A percentile compares a stretch with the other conserved stretches of the same genome.
phyloP scores from a whole-genome alignment of 2,888 invertebrate genomes.

The Limnephilus lunatus region DNA sequence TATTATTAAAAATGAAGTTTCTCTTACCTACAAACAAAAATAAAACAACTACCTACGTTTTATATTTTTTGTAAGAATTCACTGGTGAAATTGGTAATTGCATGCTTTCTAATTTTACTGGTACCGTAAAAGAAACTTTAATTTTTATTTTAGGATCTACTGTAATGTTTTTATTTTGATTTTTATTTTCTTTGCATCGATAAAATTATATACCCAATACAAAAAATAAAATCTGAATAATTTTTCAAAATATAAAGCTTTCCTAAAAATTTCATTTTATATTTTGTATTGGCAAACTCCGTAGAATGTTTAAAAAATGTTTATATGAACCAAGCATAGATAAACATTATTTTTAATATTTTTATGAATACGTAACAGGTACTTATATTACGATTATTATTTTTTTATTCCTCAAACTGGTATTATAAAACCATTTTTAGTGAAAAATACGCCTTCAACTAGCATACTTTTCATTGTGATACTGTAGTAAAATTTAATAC shows the following conservation, averaged over 20 bases:
- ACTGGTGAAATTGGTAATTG: background rate
- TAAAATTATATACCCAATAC: background rate
- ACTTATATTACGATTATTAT: background rate
- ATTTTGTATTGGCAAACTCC: background rate
- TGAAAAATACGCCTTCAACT: no score
- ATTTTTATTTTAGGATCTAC: conserved; percentile 10
- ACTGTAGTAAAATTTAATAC: background rate
- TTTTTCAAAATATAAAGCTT: background rate
- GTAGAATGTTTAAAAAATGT: background rate
- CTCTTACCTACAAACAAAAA: background rate
- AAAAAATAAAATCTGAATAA: background rate
- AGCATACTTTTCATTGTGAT: background rate
- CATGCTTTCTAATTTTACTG: background rate
- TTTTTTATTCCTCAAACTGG: background rate
- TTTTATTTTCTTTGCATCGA: background rate
- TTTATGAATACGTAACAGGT: background rate
- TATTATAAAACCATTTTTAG: background rate
- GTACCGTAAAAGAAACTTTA: background rate
- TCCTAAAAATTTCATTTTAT: background rate
- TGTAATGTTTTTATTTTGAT: background rate
- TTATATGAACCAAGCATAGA: background rate
- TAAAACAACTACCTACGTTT: background rate
- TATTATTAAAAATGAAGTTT: background rate
- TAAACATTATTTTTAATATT: background rate
- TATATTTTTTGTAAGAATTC: conserved; percentile 2